Conservation (phyloP, 2,113 vertebrate species). For the Heloderma charlesbogerti region DNA sequence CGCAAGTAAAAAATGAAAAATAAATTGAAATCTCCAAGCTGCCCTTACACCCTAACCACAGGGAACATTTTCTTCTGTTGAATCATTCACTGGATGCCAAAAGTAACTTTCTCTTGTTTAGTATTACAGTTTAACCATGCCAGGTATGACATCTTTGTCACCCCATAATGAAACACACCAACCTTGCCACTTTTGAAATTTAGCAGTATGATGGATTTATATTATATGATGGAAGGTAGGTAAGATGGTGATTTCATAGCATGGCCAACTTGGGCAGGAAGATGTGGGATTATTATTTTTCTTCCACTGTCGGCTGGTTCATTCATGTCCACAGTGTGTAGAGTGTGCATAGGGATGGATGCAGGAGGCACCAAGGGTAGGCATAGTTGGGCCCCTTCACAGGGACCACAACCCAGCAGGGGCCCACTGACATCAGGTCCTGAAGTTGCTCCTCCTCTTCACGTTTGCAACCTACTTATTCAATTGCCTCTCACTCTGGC, state of each 20-base stretch:
- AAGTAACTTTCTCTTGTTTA: neutral
- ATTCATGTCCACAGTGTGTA: neutral
- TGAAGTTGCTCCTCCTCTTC: too few species aligned
- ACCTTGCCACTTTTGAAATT: too few species aligned
- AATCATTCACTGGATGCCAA: neutral
- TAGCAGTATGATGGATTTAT: neutral
- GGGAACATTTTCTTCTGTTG: neutral
- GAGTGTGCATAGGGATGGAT: too few species aligned
- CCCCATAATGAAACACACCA: neutral
- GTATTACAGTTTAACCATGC: neutral
- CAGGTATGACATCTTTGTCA: conserved; percentile 2
- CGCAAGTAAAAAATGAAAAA: neutral
- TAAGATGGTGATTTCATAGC: neutral
- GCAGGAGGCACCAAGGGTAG: too few species aligned
- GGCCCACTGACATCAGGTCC: too few species aligned
- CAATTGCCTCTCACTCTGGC: too few species aligned
- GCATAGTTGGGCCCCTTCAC: too few species aligned
- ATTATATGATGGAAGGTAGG: neutral
- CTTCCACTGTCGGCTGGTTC: neutral
- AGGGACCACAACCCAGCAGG: too few species aligned
- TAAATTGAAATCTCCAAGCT: neutral
- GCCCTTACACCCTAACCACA: neutral
- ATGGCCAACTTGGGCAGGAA: neutral
- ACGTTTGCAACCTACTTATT: too few species aligned
- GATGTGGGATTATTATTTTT: neutral